These are phyloP conservation scores for Leptinotarsa texana DNA, from an alignment of 1,140 invertebrate genomes.

Conservation along the genomic window DNA sequence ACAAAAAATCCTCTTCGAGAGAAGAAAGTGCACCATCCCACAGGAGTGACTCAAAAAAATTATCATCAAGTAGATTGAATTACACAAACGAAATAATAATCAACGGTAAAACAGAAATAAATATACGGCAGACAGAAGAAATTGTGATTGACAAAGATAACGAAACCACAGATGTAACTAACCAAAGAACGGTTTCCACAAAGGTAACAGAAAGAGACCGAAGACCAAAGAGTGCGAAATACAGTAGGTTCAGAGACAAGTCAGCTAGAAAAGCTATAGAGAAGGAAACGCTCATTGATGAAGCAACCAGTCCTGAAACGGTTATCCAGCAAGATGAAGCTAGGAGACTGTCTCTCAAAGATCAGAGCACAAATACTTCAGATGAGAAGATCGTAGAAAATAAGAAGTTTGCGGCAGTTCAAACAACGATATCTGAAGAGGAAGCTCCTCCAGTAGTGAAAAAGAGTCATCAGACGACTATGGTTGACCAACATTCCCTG, in stretches of 20 bases:
- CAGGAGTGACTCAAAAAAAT: constrained; percentile 25
- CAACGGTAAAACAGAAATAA: constrained; percentile 49
- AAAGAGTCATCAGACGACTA: neutral
- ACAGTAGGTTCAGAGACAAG: constrained; percentile 35
- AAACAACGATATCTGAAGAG: constrained; percentile 24
- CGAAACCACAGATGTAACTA: constrained; percentile 27
- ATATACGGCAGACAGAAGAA: constrained; percentile 43
- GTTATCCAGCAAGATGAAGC: constrained; percentile 10
- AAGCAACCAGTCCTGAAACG: constrained; percentile 14
- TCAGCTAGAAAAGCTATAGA: constrained; percentile 15
- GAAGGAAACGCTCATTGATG: neutral
- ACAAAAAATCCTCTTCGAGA: constrained; percentile 23
- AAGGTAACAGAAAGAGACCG: constrained; percentile 42
- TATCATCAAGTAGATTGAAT: constrained; percentile 38
- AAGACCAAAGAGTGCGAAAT: constrained; percentile 47
- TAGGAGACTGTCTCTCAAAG: constrained; percentile 9
- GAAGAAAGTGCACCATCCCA: constrained; percentile 24
- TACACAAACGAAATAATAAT: constrained; percentile 47
- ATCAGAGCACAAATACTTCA: constrained; percentile 38
- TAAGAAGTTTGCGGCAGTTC: constrained; percentile 21
- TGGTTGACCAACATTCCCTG: constrained; percentile 30
- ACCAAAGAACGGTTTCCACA: neutral
- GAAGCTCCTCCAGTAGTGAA: constrained; percentile 10
- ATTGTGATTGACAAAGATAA: constrained; percentile 34
- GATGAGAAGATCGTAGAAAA: constrained; percentile 38